Base-by-base conservation (phyloP, 2,113 vertebrate genomes). In the Turdus rufiventris region DNA sequence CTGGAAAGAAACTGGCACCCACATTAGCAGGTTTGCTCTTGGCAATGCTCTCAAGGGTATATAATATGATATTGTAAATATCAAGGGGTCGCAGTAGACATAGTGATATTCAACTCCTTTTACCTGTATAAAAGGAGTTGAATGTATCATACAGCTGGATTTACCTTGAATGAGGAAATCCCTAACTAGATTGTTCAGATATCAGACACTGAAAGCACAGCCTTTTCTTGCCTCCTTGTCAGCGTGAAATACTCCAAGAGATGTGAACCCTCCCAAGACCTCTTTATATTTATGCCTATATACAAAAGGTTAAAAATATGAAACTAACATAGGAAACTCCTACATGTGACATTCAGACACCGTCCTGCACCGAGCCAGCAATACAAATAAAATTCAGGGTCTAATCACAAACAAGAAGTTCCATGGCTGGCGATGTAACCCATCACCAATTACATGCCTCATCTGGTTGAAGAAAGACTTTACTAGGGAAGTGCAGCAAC, bases 401-500 rank as follows among this genome's bases (percentile, higher is more conserved):
- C 77, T 93, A 4, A 63, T 85, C 15, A 20, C 47, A 93, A 85
- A 89, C 89, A 67, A 78, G 56, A 83, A 66, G 26, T 88, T 78
- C 65, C 48, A 45, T 36, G 15, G 18, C 8, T 79, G 60, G 43
- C 10, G 18, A 60, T 66, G 87, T 16, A 93, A 81, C 61, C 61
- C 74, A 91, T 72, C 86, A 62, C 21, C 61, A 93, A 85, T 93
- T 96, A 94, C 53, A 83, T 63, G 73, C 70, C 63, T 97, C 92
- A 92, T 91, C 84, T 93, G 85, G 40, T 26, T 88, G 56, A 96
- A 83, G 82, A 89, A 88, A 94, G 70, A 75, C 56, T 96, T 90
- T 79, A 63, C 47, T 58, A 75, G 66, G 75, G 81, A 88, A 70
- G 57, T 33, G 28, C 34, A 72, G 50, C 58, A 80, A 89, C 50